Conservation (phyloP, 2,888 invertebrate species). For the Muscina levida region DNA sequence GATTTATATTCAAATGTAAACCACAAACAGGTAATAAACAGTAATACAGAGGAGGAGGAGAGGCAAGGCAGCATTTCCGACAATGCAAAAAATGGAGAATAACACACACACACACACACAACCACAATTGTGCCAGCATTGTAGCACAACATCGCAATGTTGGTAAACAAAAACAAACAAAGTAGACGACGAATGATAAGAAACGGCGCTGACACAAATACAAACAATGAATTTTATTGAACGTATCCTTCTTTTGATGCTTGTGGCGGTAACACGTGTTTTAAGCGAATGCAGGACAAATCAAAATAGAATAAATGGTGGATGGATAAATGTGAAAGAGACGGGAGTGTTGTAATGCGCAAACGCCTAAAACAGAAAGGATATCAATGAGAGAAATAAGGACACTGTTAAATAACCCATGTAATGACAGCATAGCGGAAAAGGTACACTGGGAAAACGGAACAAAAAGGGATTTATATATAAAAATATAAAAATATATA, state of each 20-base stretch:
- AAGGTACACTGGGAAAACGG: too few relatives aligned
- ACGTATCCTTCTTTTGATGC: constrained; percentile 18
- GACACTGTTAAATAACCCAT: too few relatives aligned
- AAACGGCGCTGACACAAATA: background rate
- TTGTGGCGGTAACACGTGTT: constrained; percentile 56
- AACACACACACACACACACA: constrained; percentile 20
- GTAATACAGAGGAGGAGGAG: constrained; percentile 7
- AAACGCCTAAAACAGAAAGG: constrained; percentile 19
- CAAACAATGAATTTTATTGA: background rate
- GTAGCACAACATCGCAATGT: too few relatives aligned
- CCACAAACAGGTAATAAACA: constrained; percentile 30
- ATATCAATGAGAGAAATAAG: background rate
- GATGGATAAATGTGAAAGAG: background rate
- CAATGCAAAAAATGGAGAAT: constrained; percentile 30
- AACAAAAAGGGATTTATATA: too few relatives aligned
- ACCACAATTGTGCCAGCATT: too few relatives aligned
- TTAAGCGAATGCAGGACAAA: background rate
- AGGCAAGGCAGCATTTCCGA: background rate
- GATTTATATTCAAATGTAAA: constrained; percentile 27
- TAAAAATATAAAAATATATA: too few relatives aligned
- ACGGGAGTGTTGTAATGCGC: constrained; percentile 15
- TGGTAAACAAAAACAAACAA: constrained; percentile 14
- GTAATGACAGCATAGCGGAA: too few relatives aligned
- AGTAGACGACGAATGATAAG: background rate
- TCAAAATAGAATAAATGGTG: background rate